Base-by-base conservation (phyloP, 2,888 invertebrate genomes). In the Drosophila putrida region DNA sequence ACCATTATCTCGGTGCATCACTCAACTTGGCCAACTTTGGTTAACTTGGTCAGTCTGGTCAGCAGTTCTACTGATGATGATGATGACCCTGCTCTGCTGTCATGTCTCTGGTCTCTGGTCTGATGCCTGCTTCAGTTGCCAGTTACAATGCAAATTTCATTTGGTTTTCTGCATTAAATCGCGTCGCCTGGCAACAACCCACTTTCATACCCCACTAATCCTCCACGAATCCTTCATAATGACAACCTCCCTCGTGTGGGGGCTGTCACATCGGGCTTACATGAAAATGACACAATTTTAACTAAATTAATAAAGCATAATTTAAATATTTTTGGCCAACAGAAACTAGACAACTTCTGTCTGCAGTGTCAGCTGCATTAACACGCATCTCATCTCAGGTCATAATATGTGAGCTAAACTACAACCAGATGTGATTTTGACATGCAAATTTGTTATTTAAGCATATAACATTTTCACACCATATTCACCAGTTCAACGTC, bases 281-380 rank as follows among this genome's bases (percentile, higher is more conserved):
- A 65, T 78, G 81, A 80, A 75, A 81, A 53, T 51, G 44, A 13
- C 61, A 69, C 55, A 61, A 59, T 74, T 70, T 62, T 55, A 59
- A 50, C 67, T 57, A 78, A 73, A 74, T 83, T 74, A 80, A 66
- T 83, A 63, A 51, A 53, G 60, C 64, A 83, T 70, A 66, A 73
- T 80, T 86, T 59, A 69, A 64, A 69, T 49, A 63, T 46, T 39
- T 57, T 50, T 57, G 38, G 25, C 8, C 4, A 8, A 10, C 53
- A 13, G 20, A 20, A 59, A 51, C 35, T 25, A 38, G 20, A 13
- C 33, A 38, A 15, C 13, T 11, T 36, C 38, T 35, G 13, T 36
- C 38, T 35, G 41, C 47, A 39, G 33, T 69, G 58, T 35, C 61
- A 54, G 39, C 41, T 54, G 31, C 31, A 70, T 75, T 70, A 54